phyloP scores from a whole-genome alignment of 2,888 invertebrate species.

The Conistra vaccinii region DNA sequence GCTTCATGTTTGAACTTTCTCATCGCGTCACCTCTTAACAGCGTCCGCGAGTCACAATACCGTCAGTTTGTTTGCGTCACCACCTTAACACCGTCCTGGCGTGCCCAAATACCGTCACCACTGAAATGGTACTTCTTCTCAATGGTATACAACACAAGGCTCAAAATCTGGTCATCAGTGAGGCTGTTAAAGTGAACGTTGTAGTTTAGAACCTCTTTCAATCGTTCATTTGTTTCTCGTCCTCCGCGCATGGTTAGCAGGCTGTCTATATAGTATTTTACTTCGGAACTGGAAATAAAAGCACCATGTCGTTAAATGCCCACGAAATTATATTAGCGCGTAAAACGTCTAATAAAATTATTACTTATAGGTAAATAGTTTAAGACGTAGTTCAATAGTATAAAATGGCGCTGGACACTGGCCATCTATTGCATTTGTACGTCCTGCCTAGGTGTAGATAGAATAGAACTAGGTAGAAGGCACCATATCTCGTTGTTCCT shows the following conservation, averaged over 20 bases:
- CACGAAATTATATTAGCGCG: not conserved
- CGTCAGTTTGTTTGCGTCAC: slow-evolving; percentile 63
- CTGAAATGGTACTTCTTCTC: slow-evolving; percentile 94
- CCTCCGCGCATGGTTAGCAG: slow-evolving; percentile 69
- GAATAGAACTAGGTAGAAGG: not conserved
- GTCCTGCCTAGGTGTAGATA: too few relatives aligned
- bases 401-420: not conserved
- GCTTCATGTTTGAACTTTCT: not conserved
- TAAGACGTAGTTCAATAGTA: not conserved
- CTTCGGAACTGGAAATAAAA: slow-evolving; percentile 76
- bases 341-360: not conserved
- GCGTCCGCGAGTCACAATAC: not conserved
- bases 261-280: slow-evolving; percentile 75
- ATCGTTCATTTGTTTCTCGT: slow-evolving; percentile 24
- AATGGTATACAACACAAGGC: slow-evolving; percentile 93
- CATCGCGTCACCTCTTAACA: not conserved
- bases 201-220: slow-evolving; percentile 72
- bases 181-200: slow-evolving; percentile 74
- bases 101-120: slow-evolving; percentile 93
- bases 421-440: not conserved
- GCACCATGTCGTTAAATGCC: not conserved
- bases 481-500: too few relatives aligned
- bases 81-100: slow-evolving; percentile 72
- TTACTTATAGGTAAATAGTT: too few relatives aligned
- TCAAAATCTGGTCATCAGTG: slow-evolving; percentile 90